phyloP scores from a whole-genome alignment of 1,140 invertebrate genomes.

The Trissolcus basalis region DNA sequence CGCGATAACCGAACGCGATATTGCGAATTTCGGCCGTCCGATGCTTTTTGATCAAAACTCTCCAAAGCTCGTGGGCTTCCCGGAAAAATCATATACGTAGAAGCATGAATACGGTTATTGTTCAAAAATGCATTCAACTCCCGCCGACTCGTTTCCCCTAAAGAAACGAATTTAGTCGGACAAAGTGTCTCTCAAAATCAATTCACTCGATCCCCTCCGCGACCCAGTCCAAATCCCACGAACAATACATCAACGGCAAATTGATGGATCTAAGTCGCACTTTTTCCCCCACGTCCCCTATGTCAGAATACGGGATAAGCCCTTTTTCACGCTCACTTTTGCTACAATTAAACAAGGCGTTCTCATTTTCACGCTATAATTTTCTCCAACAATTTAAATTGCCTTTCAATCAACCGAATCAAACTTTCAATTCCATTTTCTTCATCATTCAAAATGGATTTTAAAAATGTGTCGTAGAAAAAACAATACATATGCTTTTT shows the following conservation, averaged over 20 bases:
- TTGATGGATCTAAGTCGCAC: slow-evolving; percentile 51
- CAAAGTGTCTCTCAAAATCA: slow-evolving; percentile 52
- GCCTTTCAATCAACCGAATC: no score
- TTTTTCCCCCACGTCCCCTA: slow-evolving; percentile 5
- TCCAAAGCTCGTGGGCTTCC: slow-evolving; percentile 1
- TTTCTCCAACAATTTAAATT: not conserved
- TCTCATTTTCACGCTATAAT: slow-evolving; percentile 1
- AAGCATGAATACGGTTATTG: slow-evolving; percentile 49
- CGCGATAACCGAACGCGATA: no score
- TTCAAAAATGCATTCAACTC: slow-evolving; percentile 54
- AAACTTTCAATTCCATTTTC: no score
- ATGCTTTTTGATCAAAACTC: slow-evolving; percentile 46
- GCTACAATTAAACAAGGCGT: slow-evolving; percentile 24
- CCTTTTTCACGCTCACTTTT: slow-evolving; percentile 30
- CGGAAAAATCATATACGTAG: slow-evolving; percentile 25
- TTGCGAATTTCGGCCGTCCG: slow-evolving; percentile 20
- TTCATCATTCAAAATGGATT: no score
- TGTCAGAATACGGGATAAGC: slow-evolving; percentile 28
- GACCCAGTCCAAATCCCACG: slow-evolving; percentile 40
- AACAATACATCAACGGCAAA: slow-evolving; percentile 48
- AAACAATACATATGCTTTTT: no score
- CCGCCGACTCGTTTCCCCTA: slow-evolving; percentile 42
- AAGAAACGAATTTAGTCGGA: slow-evolving; percentile 54
- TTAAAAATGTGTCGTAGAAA: no score
- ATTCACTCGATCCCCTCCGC: slow-evolving; percentile 36